These are phyloP conservation scores for Terrapene triunguis DNA, from an alignment of 2,113 vertebrate genomes.

Conservation along the genomic window DNA sequence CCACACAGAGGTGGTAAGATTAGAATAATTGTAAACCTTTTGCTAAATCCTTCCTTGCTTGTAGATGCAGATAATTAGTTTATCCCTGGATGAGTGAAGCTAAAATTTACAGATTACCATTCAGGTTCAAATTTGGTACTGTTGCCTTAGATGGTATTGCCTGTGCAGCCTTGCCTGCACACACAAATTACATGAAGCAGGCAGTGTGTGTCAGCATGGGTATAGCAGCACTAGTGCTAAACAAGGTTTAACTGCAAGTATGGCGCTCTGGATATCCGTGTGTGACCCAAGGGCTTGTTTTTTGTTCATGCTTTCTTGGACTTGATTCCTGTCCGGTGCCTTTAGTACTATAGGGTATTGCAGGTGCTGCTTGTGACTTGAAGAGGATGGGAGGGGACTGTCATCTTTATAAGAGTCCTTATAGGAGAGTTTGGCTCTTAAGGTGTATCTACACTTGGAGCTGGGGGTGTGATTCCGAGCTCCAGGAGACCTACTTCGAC, in stretches of 20 bases:
- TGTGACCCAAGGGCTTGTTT: background rate
- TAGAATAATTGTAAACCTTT: background rate
- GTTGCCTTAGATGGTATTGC: background rate
- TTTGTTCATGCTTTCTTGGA: background rate
- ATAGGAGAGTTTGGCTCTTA: background rate
- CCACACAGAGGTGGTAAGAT: background rate
- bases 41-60: background rate
- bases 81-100: background rate
- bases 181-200: background rate
- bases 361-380: background rate
- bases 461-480: background rate
- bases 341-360: background rate
- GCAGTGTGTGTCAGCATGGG: background rate
- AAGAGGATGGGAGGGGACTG: background rate
- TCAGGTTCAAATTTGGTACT: accelerated
- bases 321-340: background rate
- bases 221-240: background rate
- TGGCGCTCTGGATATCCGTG: background rate
- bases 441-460: background rate
- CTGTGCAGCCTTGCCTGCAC: background rate
- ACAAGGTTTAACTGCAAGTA: background rate
- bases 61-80: background rate
- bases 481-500: background rate
- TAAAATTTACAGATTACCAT: background rate
- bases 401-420: background rate